Conservation (phyloP, 2,888 invertebrate species). For the Listrodromus nycthemerus region DNA sequence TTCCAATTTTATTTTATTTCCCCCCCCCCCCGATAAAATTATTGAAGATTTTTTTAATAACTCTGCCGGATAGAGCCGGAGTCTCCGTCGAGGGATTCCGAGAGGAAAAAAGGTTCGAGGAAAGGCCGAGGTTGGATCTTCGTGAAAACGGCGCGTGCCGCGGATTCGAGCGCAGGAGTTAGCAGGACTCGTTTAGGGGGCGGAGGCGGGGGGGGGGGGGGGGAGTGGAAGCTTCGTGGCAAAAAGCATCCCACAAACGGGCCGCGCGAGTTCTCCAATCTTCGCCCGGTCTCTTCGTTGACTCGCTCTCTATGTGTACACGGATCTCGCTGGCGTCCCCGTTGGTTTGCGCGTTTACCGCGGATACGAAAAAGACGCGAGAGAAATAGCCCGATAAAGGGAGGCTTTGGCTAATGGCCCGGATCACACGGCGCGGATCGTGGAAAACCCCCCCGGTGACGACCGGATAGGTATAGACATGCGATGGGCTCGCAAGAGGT, state of each 20-base stretch:
- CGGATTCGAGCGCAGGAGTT: slow-evolving; percentile 80
- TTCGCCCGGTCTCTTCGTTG: slow-evolving; percentile 40
- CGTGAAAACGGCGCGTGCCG: slow-evolving; percentile 81
- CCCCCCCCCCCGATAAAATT: slow-evolving; percentile 12
- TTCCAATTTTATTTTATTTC: slow-evolving; percentile 13
- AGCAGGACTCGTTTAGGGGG: slow-evolving; percentile 73
- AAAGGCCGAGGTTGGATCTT: slow-evolving; percentile 72
- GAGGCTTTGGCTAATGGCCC: slow-evolving; percentile 81
- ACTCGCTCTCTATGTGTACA: neutral
- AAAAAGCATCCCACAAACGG: slow-evolving; percentile 71
- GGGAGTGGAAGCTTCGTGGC: slow-evolving; percentile 59
- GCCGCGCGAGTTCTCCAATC: slow-evolving; percentile 62
- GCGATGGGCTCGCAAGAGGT: slow-evolving; percentile 34
- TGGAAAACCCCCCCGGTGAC: slow-evolving; percentile 63
- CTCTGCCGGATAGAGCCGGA: slow-evolving; percentile 17
- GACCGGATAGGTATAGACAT: slow-evolving; percentile 59
- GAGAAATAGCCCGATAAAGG: slow-evolving; percentile 47
- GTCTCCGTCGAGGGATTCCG: neutral
- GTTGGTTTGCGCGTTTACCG: slow-evolving; percentile 54
- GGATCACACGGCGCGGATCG: slow-evolving; percentile 82
- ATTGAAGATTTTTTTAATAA: slow-evolving; percentile 15
- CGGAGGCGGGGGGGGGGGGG: slow-evolving; percentile 67
- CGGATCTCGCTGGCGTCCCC: slow-evolving; percentile 7
- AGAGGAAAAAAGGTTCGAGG: too few relatives aligned
- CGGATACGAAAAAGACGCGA: slow-evolving; percentile 49